These are phyloP conservation scores for Drepana falcataria DNA, from an alignment of 2,888 invertebrate species.

Conservation along the genomic window DNA sequence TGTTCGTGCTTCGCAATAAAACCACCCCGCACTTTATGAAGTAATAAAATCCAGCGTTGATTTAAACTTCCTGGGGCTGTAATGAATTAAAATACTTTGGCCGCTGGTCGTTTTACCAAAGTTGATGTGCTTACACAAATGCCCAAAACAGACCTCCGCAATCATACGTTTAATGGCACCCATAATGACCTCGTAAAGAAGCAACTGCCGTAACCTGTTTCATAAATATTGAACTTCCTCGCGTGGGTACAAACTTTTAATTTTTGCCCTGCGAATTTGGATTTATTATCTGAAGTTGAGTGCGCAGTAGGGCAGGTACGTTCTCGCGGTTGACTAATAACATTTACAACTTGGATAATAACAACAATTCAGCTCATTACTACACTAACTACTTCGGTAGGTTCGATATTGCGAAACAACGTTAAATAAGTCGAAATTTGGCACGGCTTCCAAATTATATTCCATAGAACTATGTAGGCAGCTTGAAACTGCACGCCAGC, in stretches of 20 bases:
- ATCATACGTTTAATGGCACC: conserved; percentile 72
- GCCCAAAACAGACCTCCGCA: conserved; percentile 61
- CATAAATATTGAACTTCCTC: conserved; percentile 63
- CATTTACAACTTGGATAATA: neutral
- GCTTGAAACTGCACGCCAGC: neutral
- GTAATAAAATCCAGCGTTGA: conserved; percentile 52
- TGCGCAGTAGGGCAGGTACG: neutral
- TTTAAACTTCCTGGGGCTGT: conserved; percentile 46
- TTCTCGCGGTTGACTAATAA: neutral
- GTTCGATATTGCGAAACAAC: neutral
- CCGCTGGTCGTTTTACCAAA: conserved; percentile 62
- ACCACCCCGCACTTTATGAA: conserved; percentile 45
- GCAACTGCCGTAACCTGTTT: conserved; percentile 58
- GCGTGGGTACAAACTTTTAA: conserved; percentile 30
- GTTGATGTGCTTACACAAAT: conserved; percentile 72
- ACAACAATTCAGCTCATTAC: neutral
- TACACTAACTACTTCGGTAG: neutral
- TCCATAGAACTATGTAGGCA: neutral
- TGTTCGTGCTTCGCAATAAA: conserved; percentile 34
- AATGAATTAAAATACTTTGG: conserved; percentile 61
- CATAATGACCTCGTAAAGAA: conserved; percentile 73
- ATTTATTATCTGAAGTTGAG: conserved; percentile 1
- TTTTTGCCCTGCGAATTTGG: conserved; percentile 10
- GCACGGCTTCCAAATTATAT: conserved; percentile 1
- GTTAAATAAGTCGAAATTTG: conserved; percentile 1